Percentiles rank a stretch among this genome's conserved stretches.
Evolutionary conservation across 2,113 vertebrate species (phyloP).

Genomic region (Ictalurus punctatus): DNA sequence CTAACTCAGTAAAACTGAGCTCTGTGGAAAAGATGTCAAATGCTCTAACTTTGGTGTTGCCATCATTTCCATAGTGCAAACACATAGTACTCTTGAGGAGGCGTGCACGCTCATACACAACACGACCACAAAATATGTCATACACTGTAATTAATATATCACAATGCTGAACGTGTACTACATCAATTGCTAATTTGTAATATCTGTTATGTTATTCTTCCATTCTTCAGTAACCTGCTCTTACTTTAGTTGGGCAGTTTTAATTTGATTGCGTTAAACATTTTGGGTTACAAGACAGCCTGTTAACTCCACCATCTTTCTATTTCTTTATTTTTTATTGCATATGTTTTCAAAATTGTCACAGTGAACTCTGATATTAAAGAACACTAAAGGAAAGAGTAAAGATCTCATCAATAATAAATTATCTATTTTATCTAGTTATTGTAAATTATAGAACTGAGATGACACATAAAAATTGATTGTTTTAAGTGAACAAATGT

Average conservation of each 20-base stretch:
- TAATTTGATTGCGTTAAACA: background rate
- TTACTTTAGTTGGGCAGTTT: background rate
- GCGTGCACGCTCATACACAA: background rate
- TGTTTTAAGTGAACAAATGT: background rate
- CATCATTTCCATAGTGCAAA: background rate
- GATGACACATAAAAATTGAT: background rate
- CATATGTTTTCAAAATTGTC: background rate
- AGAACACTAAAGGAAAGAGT: background rate
- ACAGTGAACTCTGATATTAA: background rate
- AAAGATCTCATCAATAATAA: background rate
- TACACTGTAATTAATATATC: background rate
- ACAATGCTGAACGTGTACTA: background rate
- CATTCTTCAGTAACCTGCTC: background rate
- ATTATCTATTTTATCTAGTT: background rate
- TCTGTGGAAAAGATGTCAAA: constrained; percentile 26
- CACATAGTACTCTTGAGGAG: background rate
- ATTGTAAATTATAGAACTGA: background rate
- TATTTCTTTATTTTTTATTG: background rate
- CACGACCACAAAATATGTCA: background rate
- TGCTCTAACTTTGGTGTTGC: background rate
- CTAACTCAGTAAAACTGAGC: constrained; percentile 25
- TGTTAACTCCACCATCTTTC: background rate
- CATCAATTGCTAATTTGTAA: background rate
- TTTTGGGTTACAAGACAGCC: background rate
- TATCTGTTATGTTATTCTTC: background rate